A percentile compares a stretch with the other conserved stretches of the same genome.
Conservation (phyloP, 2,797 vertebrate species). For the Alosa sapidissima region DNA sequence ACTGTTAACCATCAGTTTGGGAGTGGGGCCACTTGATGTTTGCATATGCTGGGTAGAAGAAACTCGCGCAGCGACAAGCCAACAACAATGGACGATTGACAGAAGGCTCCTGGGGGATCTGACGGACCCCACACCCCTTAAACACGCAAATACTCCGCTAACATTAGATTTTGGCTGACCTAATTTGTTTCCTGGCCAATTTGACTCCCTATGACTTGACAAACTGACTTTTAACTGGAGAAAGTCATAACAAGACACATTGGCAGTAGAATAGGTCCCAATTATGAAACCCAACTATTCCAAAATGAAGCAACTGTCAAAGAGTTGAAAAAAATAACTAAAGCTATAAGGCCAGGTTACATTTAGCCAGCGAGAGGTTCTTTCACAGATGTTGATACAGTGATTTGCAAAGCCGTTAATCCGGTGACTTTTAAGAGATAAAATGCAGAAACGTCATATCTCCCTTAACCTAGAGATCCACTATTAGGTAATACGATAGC, state of each 20-base stretch:
- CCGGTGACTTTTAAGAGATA: conserved; percentile 4
- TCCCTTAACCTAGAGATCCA: neutral
- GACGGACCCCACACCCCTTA: conserved; percentile 3
- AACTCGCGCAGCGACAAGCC: neutral
- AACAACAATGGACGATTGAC: conserved; percentile 19
- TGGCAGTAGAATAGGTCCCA: neutral
- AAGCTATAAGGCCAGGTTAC: neutral
- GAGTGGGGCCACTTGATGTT: neutral
- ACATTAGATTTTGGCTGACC: conserved; percentile 5
- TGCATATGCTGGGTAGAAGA: neutral
- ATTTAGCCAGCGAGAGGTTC: neutral
- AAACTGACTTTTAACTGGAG: conserved; percentile 7
- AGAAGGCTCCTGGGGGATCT: neutral
- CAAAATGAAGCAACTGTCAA: neutral
- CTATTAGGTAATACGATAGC: conserved; percentile 7
- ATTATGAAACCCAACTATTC: neutral
- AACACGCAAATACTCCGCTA: neutral
- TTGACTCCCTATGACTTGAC: neutral
- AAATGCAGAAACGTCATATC: neutral
- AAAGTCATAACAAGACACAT: neutral
- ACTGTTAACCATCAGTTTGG: neutral
- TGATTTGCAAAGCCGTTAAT: neutral
- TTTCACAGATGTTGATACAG: neutral
- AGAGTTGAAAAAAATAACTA: neutral
- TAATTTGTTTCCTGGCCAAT: neutral